These are phyloP conservation scores for Drosophila prostipennis DNA, from an alignment of 2,888 invertebrate genomes.

Conservation along the genomic window DNA sequence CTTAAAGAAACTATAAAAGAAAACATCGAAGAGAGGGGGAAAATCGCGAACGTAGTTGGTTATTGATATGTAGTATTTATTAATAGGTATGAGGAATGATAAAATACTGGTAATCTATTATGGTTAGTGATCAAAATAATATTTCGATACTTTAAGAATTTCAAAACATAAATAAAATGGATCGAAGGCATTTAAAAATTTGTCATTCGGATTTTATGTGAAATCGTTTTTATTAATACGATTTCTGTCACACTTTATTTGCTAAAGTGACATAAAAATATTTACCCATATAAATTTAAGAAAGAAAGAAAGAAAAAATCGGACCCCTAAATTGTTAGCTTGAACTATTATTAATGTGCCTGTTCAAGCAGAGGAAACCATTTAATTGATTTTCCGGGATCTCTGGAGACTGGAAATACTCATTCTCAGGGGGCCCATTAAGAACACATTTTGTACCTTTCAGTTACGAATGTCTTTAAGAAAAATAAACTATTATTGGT, in stretches of 20 bases:
- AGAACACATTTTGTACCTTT: not conserved
- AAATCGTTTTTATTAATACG: too few relatives aligned
- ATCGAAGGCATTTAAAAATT: too few relatives aligned
- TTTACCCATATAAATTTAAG: too few relatives aligned
- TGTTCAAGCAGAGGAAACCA: not conserved
- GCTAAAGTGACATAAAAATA: too few relatives aligned
- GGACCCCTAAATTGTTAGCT: not conserved
- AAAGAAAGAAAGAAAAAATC: too few relatives aligned
- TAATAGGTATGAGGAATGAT: not conserved
- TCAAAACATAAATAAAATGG: too few relatives aligned
- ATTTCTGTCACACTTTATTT: too few relatives aligned
- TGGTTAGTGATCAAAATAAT: not conserved
- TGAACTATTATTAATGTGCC: not conserved
- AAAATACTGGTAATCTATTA: not conserved
- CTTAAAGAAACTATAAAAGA: not conserved
- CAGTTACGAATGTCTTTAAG: not conserved
- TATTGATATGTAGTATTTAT: not conserved
- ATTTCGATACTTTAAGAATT: too few relatives aligned
- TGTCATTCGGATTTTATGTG: too few relatives aligned
- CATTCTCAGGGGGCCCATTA: slow-evolving; percentile 1
- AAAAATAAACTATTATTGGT: not conserved
- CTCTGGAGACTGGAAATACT: not conserved
- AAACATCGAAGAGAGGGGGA: not conserved
- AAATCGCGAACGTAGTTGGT: too few relatives aligned
- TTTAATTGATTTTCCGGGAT: not conserved